Evolutionary conservation across 2,113 vertebrate genomes (phyloP).

Genomic region (Anhinga anhinga): DNA sequence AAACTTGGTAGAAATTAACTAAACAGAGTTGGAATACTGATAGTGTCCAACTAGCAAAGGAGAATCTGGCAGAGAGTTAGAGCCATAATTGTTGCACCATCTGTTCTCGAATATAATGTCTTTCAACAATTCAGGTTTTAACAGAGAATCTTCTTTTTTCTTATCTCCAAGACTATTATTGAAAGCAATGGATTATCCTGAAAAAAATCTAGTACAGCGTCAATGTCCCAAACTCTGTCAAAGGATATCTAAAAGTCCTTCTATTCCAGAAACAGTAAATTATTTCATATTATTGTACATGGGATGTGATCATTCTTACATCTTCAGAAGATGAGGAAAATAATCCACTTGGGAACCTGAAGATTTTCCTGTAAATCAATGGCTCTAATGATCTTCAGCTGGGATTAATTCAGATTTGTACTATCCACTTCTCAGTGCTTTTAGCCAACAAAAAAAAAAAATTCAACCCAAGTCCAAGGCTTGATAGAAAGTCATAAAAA

Average conservation of each 20-base stretch:
- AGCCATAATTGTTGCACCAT: neutral
- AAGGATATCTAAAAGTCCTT: neutral
- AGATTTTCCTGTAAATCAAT: neutral
- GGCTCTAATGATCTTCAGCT: neutral
- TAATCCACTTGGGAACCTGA: neutral
- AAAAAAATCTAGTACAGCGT: neutral
- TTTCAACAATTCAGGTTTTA: neutral
- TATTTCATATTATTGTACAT: neutral
- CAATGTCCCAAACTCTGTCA: neutral
- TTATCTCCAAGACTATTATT: neutral
- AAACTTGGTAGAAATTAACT: neutral
- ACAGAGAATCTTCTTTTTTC: neutral
- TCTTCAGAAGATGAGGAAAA: neutral
- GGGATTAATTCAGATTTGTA: neutral
- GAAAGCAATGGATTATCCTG: neutral
- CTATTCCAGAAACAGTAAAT: neutral
- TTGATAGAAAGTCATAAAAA: neutral
- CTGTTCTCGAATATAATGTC: neutral
- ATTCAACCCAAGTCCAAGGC: accelerated
- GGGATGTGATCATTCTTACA: neutral
- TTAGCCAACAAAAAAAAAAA: neutral
- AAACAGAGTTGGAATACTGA: neutral
- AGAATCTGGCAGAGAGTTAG: neutral
- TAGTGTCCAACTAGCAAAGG: neutral
- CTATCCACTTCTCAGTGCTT: neutral